phyloP scores from a whole-genome alignment of 1,140 invertebrate genomes.

The Polyergus mexicanus region DNA sequence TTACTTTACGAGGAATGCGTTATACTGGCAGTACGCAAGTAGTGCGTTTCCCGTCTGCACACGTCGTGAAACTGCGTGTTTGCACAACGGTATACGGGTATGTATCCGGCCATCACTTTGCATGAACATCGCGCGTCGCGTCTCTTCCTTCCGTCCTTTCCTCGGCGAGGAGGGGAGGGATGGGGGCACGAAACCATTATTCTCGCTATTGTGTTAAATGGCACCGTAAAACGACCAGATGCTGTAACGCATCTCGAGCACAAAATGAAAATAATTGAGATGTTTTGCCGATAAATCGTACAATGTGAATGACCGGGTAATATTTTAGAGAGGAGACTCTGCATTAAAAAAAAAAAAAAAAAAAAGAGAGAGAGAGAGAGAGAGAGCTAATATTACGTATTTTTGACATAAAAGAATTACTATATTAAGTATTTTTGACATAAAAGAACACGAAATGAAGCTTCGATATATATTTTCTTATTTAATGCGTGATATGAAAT shows the following conservation, averaged over 20 bases:
- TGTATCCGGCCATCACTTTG: slow-evolving; percentile 50
- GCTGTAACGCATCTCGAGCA: neutral
- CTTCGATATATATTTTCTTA: no score
- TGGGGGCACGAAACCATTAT: slow-evolving; percentile 26
- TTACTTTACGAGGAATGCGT: neutral
- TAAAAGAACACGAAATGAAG: no score
- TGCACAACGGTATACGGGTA: slow-evolving; percentile 24
- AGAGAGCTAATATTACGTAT: neutral
- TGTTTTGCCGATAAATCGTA: neutral
- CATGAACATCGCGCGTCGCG: slow-evolving; percentile 5
- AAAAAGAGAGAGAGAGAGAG: no score
- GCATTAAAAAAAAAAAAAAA: neutral
- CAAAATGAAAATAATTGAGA: slow-evolving; percentile 27
- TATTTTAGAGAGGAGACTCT: neutral
- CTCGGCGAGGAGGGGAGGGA: neutral
- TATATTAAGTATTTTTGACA: neutral
- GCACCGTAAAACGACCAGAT: slow-evolving; percentile 6
- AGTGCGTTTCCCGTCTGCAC: neutral
- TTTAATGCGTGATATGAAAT: no score
- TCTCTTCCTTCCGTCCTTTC: slow-evolving; percentile 41
- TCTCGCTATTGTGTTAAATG: slow-evolving; percentile 61
- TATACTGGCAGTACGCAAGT: neutral
- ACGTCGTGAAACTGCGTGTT: slow-evolving; percentile 37
- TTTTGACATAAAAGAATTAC: neutral
- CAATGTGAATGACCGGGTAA: slow-evolving; percentile 31